Evolutionary conservation across 2,888 invertebrate species (phyloP).

Genomic region (Eueremaeus valkanovi): DNA sequence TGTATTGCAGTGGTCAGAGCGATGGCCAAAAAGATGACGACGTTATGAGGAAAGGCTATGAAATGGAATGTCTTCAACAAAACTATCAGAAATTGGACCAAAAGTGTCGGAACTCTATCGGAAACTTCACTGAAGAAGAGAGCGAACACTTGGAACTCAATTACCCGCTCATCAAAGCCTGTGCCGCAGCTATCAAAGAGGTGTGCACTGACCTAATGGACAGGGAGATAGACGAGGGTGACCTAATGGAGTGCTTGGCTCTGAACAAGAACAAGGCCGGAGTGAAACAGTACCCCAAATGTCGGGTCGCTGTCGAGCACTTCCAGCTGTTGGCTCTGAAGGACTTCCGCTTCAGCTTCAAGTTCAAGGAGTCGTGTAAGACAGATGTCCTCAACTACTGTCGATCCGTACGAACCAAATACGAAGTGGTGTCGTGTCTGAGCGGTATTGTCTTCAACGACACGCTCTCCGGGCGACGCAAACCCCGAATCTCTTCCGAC

Average conservation of each 20-base stretch:
- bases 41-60: constrained; percentile 53
- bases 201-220: constrained; percentile 59
- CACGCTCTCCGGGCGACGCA: constrained; percentile 59
- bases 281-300: constrained; percentile 70
- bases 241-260: constrained; percentile 90
- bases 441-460: constrained; percentile 88
- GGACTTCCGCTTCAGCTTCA: constrained; percentile 86
- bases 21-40: constrained; percentile 29
- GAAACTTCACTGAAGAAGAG: constrained; percentile 80
- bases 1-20: constrained; percentile 72
- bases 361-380: constrained; percentile 86
- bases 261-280: constrained; percentile 81
- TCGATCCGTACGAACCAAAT: constrained; percentile 52
- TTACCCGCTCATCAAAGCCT: constrained; percentile 76
- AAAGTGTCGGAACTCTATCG: constrained; percentile 69
- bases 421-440: constrained; percentile 75
- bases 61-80: constrained; percentile 86
- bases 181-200: constrained; percentile 70
- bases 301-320: constrained; percentile 90
- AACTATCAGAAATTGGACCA: constrained; percentile 51
- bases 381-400: constrained; percentile 62
- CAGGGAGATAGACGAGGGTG: constrained; percentile 66
- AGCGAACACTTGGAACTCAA: constrained; percentile 85
- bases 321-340: constrained; percentile 78
- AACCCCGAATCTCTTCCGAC: constrained; percentile 75